Evolutionary conservation across 2,797 vertebrate genomes (phyloP), one percentile per base, ranked within the genome.

Genomic region (Acanthurus lineatus): DNA sequence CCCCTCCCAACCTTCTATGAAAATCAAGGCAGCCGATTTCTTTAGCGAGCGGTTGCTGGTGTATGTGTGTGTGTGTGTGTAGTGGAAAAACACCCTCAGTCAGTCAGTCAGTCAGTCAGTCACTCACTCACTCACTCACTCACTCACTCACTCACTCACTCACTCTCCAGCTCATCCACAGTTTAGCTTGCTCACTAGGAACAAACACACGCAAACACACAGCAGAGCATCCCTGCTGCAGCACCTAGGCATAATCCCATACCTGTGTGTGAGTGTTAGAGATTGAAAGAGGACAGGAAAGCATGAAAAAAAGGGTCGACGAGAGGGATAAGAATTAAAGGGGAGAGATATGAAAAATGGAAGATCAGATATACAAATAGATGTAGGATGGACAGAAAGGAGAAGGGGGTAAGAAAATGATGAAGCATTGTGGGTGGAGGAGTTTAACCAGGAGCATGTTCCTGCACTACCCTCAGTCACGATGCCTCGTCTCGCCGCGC

Each of bases 21-120:
- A 93, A 87, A 88, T 81, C 6, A 16, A 78, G 83, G 82, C 88
- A 87, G 79, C 73, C 87, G 82, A 83, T 93, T 91, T 91, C 89
- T 86, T 68, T 59, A 75, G 87, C 42, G 32, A 81, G 79, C 7
- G 32, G 15, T 78, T 49, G 49, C 52, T 69, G 17, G 49, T 75
- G 82, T 57, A 42, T 25, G 25, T 25, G 49, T 75, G 82, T 57
- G 48, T 45, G 40, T 47, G 66, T 38, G 54, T 77, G 73, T 66
- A 28, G 79, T 57, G 6, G 51, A 76, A 80, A 40, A 68, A 78
- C 79, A 86, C 74, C 60, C 57, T 81, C 74, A 51, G 25, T 32
- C 28, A 32, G 28, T 32, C 28, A 32, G 28, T 32, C 28, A 32
- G 3, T 32, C 5, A 32, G 3, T 32, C 28, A 32, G 2, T 32